Evolutionary conservation across 1,140 invertebrate genomes (phyloP), one percentile per base, ranked within the genome.

Genomic region (Formica exsecta): DNA sequence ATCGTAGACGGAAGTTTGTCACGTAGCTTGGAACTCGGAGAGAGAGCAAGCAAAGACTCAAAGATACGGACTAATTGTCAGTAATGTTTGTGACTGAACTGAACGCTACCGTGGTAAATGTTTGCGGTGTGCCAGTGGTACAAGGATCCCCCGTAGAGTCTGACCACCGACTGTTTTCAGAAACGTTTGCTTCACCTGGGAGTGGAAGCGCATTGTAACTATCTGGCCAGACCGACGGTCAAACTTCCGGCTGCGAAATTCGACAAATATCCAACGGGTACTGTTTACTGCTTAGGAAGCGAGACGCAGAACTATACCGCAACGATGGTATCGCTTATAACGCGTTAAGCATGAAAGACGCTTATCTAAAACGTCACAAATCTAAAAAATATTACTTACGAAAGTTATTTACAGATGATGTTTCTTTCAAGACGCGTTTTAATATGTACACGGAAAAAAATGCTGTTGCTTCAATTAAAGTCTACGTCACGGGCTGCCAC

Each of bases 171-270:
- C 85, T 77, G 87, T 90, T 90, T 90, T 90, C 88, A 84, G 61
- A 89, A 86, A 89, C 54, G 84, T 68, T 76, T 59, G 73, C 85
- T 76, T 62, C 76, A 38, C 59, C 44, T 32, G 57, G 54, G 62
- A 79, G 73, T 75, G 70, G 68, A 77, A 88, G 57, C 74, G 51
- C 77, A 74, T 62, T 79, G 83, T 68, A 75, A 80, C 88, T 89
- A 89, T 68, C 87, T 88, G 88, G 70, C 62, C 74, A 75, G 75
- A 88, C 86, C 68, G 75, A 80, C 83, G 85, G 73, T 89, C 70
- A 89, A 89, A 88, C 88, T 89, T 89, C 75, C 86, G 75, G 75
- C 22, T 86, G 68, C 68, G 86, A 88, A 88, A 86, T 89, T 89
- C 86, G 62, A 79, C 86, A 89, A 89, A 89, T 89, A 89, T 88